Base-by-base conservation (phyloP, 92 coral and sea anemone genomes). In the Zoanthus sociatus region DNA sequence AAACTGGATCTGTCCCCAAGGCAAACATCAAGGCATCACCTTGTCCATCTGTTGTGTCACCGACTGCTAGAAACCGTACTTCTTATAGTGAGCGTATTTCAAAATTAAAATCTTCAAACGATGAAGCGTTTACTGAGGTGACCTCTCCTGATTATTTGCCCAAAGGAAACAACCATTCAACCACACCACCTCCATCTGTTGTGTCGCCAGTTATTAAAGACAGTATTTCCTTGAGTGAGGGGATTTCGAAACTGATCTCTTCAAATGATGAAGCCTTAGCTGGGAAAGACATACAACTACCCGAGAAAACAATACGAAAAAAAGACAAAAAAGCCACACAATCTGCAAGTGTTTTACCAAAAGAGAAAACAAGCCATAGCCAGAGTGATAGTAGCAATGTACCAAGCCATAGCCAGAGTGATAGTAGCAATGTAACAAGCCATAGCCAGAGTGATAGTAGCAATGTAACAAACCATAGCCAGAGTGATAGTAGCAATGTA, bases 221-320 rank as follows among this genome's bases (percentile, higher is more conserved):
- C 26, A 60, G n/a, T 20, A 44, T 42, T 11, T 63, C 56, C 37
- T 54, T 79, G 15, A 63, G 56, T 79, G 84, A 79, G 56, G 73
- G 84, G 42, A 79, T 79, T 63, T 63, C 84, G 10, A 79, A 61
- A 79, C 73, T 79, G 5, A 79, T 79, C 71, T 79, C 84, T 2
- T 79, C 73, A 51, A 79, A 79, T 14, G 53, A 79, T 47, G 68
- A 79, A 13, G 50, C 47, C 16, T 79, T 79, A 60, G 21, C 84
- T 60, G 44, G 73, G 68, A 63, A 79, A 71, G 56, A 79, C 73
- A 73, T 79, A 3, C 84, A 66, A 18, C 13, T 79, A 44, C 20
- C 84, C 44, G 37, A 53, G 54, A 63, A 66, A 42, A 10, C 55
- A 30, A 54, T 5, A 60, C 9, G 67, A 21, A 79, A 33, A 37